Percentiles rank a stretch among this genome's conserved stretches.
Conservation (phyloP, 2,113 vertebrate genomes). For the Podocnemis expansa region DNA sequence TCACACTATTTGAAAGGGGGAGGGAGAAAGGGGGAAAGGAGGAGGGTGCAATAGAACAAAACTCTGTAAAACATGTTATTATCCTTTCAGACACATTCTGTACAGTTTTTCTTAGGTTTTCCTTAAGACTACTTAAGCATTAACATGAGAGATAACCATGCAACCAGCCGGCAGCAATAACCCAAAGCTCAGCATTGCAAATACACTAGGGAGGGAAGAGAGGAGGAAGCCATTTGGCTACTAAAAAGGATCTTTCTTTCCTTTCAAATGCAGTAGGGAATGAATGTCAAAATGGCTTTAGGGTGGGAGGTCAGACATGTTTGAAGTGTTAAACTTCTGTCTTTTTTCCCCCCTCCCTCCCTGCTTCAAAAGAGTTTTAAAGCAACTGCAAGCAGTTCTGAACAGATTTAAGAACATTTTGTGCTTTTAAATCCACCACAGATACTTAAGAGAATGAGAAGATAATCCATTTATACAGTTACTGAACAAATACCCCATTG, state of each 20-base stretch:
- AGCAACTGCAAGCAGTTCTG: not conserved
- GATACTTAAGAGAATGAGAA: not conserved
- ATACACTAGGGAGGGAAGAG: slow-evolving; percentile 56
- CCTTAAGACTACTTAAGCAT: slow-evolving; percentile 56
- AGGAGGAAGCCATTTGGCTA: slow-evolving; percentile 74
- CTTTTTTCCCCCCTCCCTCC: not conserved
- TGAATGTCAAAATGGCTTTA: slow-evolving; percentile 70
- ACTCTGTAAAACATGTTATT: not conserved
- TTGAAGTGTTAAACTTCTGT: slow-evolving; percentile 61
- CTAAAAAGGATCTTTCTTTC: slow-evolving; percentile 74
- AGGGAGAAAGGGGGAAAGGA: not conserved
- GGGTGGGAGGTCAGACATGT: slow-evolving; percentile 66
- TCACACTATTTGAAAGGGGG: not conserved
- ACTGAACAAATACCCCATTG: not conserved
- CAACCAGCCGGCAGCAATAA: slow-evolving; percentile 62
- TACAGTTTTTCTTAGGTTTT: slow-evolving; percentile 49
- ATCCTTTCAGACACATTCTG: slow-evolving; percentile 52
- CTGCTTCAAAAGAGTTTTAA: slow-evolving; percentile 27
- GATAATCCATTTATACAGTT: not conserved
- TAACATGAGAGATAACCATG: slow-evolving; percentile 60
- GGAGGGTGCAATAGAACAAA: not conserved
- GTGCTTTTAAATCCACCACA: not conserved
- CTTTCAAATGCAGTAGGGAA: slow-evolving; percentile 71
- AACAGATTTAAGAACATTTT: not conserved
- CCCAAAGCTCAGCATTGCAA: slow-evolving; percentile 52